Conservation (phyloP, 1,140 invertebrate species). For the Dendrolimus kikuchii region DNA sequence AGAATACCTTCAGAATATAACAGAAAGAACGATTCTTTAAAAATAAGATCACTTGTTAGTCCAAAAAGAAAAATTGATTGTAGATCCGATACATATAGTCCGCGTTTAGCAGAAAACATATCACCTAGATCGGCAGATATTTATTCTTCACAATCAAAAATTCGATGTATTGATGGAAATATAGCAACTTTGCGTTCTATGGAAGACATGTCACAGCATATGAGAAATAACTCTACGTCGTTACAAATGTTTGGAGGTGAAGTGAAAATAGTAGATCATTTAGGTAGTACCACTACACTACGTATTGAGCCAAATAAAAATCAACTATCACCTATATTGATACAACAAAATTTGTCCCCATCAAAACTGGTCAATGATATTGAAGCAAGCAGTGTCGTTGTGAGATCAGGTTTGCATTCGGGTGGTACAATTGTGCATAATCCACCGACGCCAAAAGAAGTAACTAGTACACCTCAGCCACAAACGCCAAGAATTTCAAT, state of each 20-base stretch:
- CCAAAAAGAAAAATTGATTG: slow-evolving; percentile 59
- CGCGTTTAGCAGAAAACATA: slow-evolving; percentile 48
- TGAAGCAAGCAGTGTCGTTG: slow-evolving; percentile 76
- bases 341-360: slow-evolving; percentile 64
- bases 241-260: slow-evolving; percentile 85
- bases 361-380: slow-evolving; percentile 55
- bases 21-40: slow-evolving; percentile 47
- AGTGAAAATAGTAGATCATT: slow-evolving; percentile 80
- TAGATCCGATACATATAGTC: slow-evolving; percentile 63
- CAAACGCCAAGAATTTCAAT: slow-evolving; percentile 74
- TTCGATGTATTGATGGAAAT: slow-evolving; percentile 69
- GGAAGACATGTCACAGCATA: slow-evolving; percentile 72
- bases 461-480: slow-evolving; percentile 54
- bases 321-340: slow-evolving; percentile 66
- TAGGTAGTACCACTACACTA: slow-evolving; percentile 79
- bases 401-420: slow-evolving; percentile 81
- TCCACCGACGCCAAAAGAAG: slow-evolving; percentile 69
- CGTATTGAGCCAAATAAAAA: slow-evolving; percentile 77
- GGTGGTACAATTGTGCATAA: slow-evolving; percentile 82
- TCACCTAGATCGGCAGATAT: slow-evolving; percentile 50
- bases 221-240: slow-evolving; percentile 70
- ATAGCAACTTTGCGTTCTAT: slow-evolving; percentile 68
- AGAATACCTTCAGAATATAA: slow-evolving; percentile 42
- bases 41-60: slow-evolving; percentile 46
- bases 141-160: slow-evolving; percentile 65